Evolutionary conservation across 2,888 invertebrate genomes (phyloP), one percentile per base, ranked within the genome.

Genomic region (Cheilosia impressa): DNA sequence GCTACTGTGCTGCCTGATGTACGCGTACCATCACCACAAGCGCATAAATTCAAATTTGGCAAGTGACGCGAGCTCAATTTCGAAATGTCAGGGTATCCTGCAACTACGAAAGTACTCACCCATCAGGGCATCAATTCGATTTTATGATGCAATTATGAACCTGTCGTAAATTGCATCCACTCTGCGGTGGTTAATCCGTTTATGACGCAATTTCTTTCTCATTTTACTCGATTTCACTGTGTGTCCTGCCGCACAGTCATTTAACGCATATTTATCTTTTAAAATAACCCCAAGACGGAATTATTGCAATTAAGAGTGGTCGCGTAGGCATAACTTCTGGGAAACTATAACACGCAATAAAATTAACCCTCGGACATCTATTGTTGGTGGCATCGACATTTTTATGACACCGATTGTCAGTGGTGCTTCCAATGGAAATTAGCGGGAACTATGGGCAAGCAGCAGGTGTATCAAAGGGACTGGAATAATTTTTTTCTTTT

Each of bases 81-180:
- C 31, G n/a, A 62, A 43, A 62, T 60, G 63, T 43, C 47, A 69
- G 41, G 34, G 38, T 17, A 19, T 66, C 38, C 38, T 13, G 57
- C 17, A 57, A 50, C 38, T 41, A 41, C 62, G 9, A 1, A 69
- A 38, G 45, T 24, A 38, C 27, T 34, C 5, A 0, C 45, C 43
- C 9, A n/a, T n/a, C n/a, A 31, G 17, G 58, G 19, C 22, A 58
- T 81, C 47, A 58, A 71, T 55, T 71, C 31, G 66, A 60, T 75
- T 84, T 84, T 80, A 84, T 17, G 75, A 71, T 71, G 80, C 80
- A 84, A 80, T 84, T 80, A 75, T 69, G 55, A 9, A 53, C 58
- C 57, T 66, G 58, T 65, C 75, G 72, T 83, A 78, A 78, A 83
- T 73, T 73, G 62, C 27, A 53, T 63, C 63, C 73, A 68, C 68